A percentile compares a stretch with the other conserved stretches of the same genome.
phyloP scores from a whole-genome alignment of 2,888 invertebrate genomes.

The Malthinus flaveolus region DNA sequence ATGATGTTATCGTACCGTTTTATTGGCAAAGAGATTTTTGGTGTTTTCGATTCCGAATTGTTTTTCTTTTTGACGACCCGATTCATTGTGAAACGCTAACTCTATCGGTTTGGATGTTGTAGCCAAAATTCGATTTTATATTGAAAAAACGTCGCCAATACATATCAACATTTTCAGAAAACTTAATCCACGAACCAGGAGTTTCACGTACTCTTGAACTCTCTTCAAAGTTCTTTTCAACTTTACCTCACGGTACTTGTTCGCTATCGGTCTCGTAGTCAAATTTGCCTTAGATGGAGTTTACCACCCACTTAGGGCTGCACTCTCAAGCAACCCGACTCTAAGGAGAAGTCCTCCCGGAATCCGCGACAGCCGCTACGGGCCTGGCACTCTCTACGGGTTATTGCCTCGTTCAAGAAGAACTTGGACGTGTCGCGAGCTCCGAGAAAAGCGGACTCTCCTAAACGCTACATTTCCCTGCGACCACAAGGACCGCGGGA shows the following conservation, averaged over 20 bases:
- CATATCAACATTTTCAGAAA: no score
- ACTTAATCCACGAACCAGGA: no score
- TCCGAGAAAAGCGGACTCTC: conserved; percentile 48
- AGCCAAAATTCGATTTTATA: no score
- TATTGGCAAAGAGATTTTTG: no score
- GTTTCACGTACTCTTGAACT: conserved; percentile 60
- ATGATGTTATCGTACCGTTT: no score
- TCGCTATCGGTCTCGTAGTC: conserved; percentile 63
- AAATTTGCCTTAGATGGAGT: conserved; percentile 56
- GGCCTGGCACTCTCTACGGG: conserved; percentile 61
- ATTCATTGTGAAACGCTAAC: no score
- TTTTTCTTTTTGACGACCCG: no score
- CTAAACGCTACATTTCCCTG: conserved; percentile 57
- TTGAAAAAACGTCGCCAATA: no score
- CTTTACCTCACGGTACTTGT: conserved; percentile 58
- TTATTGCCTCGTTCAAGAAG: conserved; percentile 58
- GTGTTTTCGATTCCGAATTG: no score
- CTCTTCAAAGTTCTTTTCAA: conserved; percentile 47
- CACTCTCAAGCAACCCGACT: conserved; percentile 64
- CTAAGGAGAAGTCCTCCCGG: conserved; percentile 50
- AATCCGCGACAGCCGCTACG: conserved; percentile 51
- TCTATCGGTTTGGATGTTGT: no score
- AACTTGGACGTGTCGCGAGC: conserved; percentile 54
- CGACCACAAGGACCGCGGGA: conserved; percentile 49
- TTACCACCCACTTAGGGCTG: conserved; percentile 63